These are phyloP conservation scores for Cyprinus carpio DNA, from an alignment of 2,113 vertebrate species.

Conservation along the genomic window DNA sequence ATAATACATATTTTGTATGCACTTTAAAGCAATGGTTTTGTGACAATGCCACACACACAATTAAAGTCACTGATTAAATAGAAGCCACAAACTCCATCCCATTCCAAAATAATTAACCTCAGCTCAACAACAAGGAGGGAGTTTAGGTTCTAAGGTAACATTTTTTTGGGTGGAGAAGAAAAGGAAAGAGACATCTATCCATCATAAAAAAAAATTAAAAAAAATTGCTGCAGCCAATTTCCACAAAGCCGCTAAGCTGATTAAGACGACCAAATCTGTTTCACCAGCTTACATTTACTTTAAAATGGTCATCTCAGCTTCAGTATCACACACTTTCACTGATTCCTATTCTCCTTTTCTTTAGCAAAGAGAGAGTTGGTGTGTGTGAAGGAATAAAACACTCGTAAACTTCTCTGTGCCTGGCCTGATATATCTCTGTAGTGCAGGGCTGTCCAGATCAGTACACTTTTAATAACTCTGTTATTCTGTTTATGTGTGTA, in stretches of 20 bases:
- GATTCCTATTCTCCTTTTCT: constrained; percentile 78
- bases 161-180: constrained; percentile 55
- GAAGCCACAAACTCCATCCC: constrained; percentile 15
- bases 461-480: constrained; percentile 64
- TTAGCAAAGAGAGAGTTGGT: constrained; percentile 72
- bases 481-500: constrained; percentile 52
- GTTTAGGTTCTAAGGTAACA: constrained; percentile 56
- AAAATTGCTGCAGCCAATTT: constrained; percentile 77
- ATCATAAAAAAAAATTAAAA: constrained; percentile 65
- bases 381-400: constrained; percentile 80
- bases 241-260: constrained; percentile 83
- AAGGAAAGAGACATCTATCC: constrained; percentile 70
- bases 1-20: constrained; percentile 30
- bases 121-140: neutral
- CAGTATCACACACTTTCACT: constrained; percentile 81
- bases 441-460: constrained; percentile 66
- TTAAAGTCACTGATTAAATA: constrained; percentile 10
- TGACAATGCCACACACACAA: neutral
- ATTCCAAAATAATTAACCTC: constrained; percentile 50
- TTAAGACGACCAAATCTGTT: constrained; percentile 82
- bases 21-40: neutral
- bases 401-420: constrained; percentile 71
- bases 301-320: constrained; percentile 84
- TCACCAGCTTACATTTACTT: constrained; percentile 82
- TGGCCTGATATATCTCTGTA: constrained; percentile 78